Base-by-base conservation (phyloP, 2,797 vertebrate genomes). In the Echeneis naucrates region DNA sequence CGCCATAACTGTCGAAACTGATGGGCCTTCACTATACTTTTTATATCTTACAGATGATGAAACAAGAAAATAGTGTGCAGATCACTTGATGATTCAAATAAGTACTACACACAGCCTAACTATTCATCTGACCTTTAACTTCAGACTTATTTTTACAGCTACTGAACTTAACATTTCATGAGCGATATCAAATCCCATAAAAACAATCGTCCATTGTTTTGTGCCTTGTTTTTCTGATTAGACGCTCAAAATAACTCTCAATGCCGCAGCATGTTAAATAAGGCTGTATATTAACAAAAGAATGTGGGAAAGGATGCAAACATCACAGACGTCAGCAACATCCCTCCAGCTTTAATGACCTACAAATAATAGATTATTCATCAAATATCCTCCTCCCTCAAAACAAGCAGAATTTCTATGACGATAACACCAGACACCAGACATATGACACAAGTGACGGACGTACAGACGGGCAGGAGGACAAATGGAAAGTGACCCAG, bases 331-430 rank as follows among this genome's bases (percentile, higher is more conserved):
- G 27, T 75, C 71, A 87, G 76, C 64, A 72, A 70, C 82, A 60
- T 58, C 53, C 50, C 53, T 60, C 35, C 63, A 48, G 35, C 66
- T 77, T 42, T 59, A 69, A 54, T 50, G 37, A 61, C 67, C 66
- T 66, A 58, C 68, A 83, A 82, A 82, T 37, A 53, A 65, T 67
- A 35, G 57, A 72, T 84, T 67, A 84, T 75, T 86, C 85, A 86
- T 76, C 59, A 71, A 71, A 84, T 62, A 51, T 38, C n/a, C 35
- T 67, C 24, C 59, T 68, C 86, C 62, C 48, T 68, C 44, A 64
- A 21, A 75, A 65, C 50, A 59, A 55, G 21, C 24, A 65, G 23
- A 1, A 42, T 72, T 72, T 70, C 52, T 75, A 58, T 45, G 38
- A 69, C 27, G 35, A 48, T 4, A 10, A 65, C 57, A 69, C 32